Evolutionary conservation across 2,113 vertebrate species (phyloP).

Genomic region (Aleadryas rufinucha): DNA sequence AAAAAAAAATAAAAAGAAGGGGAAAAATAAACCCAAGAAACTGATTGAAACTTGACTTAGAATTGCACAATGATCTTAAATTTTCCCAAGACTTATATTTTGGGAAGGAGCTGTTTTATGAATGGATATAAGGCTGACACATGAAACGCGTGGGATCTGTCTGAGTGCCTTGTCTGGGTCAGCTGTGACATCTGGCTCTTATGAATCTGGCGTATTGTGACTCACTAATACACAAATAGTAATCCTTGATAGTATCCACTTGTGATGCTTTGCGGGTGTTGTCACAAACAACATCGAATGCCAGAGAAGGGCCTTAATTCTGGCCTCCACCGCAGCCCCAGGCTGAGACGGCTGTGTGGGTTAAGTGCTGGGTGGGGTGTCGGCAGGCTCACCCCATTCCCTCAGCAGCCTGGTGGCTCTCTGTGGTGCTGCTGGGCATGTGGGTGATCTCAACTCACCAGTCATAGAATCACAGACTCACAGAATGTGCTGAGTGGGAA

Average conservation of each 20-base stretch:
- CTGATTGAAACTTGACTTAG: slow-evolving; percentile 50
- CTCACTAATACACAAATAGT: slow-evolving; percentile 78
- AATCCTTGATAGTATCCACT: slow-evolving; percentile 75
- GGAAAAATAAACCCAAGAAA: slow-evolving; percentile 49
- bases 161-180: slow-evolving; percentile 78
- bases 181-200: slow-evolving; percentile 80
- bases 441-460: not conserved
- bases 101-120: slow-evolving; percentile 76
- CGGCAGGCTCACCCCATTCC: fast-evolving
- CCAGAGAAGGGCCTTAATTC: not conserved
- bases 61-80: slow-evolving; percentile 68
- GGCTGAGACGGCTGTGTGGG: not conserved
- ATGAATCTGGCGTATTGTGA: slow-evolving; percentile 77
- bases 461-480: not conserved
- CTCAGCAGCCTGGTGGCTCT: fast-evolving
- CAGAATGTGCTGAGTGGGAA: not conserved
- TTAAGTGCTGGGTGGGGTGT: not conserved
- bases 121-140: slow-evolving; percentile 77
- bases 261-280: slow-evolving; percentile 59
- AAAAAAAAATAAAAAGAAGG: not conserved
- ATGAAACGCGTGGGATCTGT: slow-evolving; percentile 72
- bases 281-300: slow-evolving; percentile 62
- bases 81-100: slow-evolving; percentile 73
- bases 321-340: not conserved
- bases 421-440: not conserved